A percentile compares a stretch with the other conserved stretches of the same genome.
Conservation (phyloP, 2,113 vertebrate species). For the Notarius lentiginosus region DNA sequence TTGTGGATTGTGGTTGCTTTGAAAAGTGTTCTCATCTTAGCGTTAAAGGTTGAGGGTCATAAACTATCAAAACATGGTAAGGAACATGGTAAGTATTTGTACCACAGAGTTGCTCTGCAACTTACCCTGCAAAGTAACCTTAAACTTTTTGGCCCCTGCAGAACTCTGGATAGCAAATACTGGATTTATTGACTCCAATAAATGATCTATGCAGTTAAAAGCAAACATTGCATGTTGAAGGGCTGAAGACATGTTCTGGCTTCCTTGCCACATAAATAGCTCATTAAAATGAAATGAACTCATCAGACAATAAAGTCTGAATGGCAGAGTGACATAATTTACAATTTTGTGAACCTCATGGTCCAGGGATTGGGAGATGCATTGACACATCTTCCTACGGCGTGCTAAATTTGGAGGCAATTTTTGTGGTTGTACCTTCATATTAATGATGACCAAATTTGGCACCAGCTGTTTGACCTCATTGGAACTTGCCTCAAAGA, state of each 20-base stretch:
- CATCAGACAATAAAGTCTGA: neutral
- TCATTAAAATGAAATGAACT: constrained; percentile 8
- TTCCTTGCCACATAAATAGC: neutral
- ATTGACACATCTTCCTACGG: neutral
- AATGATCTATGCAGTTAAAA: neutral
- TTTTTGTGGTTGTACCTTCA: neutral
- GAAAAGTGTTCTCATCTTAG: neutral
- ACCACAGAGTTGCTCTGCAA: neutral
- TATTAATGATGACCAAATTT: neutral
- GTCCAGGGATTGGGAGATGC: too few relatives aligned
- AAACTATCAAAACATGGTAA: neutral
- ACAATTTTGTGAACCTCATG: neutral
- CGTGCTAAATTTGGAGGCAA: neutral
- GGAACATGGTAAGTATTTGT: neutral
- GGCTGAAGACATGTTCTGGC: neutral
- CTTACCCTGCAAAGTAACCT: neutral
- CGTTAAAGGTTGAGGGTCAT: neutral
- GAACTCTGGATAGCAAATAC: neutral
- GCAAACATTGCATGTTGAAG: neutral
- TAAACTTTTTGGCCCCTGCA: neutral
- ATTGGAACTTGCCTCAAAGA: neutral
- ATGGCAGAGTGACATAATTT: neutral
- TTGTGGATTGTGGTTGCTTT: neutral
- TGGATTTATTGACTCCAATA: constrained; percentile 14
- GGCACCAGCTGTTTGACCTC: neutral